Evolutionary conservation across 2,113 vertebrate species (phyloP).

Genomic region (Loxodonta africana): DNA sequence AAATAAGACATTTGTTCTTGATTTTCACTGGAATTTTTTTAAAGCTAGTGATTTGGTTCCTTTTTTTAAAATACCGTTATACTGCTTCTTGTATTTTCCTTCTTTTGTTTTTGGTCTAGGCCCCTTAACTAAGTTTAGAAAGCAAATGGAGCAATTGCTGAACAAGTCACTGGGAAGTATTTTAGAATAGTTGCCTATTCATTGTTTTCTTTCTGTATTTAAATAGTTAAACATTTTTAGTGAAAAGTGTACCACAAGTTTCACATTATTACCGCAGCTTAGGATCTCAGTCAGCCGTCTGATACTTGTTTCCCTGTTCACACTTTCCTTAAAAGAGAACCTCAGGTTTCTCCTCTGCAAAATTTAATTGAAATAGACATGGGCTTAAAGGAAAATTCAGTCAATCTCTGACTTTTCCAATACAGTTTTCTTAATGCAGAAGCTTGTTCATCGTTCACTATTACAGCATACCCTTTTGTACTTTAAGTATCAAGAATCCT

Average conservation of each 20-base stretch:
- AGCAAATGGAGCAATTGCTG: conserved; percentile 38
- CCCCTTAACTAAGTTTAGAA: conserved; percentile 33
- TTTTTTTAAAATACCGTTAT: conserved; percentile 18
- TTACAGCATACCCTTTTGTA: neutral
- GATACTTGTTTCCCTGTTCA: conserved; percentile 8
- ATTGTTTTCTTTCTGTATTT: conserved; percentile 6
- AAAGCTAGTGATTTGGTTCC: conserved; percentile 26
- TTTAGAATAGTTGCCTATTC: conserved; percentile 45
- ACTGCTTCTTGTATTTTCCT: neutral
- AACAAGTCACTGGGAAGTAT: neutral
- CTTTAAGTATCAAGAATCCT: neutral
- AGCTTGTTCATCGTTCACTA: neutral
- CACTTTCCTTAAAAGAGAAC: conserved; percentile 19
- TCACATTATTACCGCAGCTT: conserved; percentile 8
- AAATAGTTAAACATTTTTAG: conserved; percentile 45
- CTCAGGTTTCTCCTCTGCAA: neutral
- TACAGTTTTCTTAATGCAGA: conserved; percentile 10
- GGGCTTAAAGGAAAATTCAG: conserved; percentile 30
- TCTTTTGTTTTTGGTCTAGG: neutral
- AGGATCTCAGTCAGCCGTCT: neutral
- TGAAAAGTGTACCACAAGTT: neutral
- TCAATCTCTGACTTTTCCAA: neutral
- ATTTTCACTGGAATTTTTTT: neutral
- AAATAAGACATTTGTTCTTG: neutral
- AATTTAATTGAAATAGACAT: conserved; percentile 35